phyloP scores from a whole-genome alignment of 23 tunicate genomes.

The Clavelina lepadiformis region DNA sequence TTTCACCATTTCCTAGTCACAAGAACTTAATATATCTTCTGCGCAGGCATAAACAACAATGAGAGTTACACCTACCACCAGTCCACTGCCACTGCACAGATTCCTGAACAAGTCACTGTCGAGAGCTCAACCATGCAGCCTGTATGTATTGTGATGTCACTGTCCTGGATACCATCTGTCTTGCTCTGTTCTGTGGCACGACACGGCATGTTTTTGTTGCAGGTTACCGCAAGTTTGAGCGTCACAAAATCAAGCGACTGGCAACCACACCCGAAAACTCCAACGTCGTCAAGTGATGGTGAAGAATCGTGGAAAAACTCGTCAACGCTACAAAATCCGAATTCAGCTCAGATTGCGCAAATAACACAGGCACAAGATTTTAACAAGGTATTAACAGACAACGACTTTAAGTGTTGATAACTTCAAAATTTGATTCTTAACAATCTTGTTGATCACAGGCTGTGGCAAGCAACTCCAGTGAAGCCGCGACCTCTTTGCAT shows the following conservation, averaged over 20 bases:
- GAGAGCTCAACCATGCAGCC: too few species aligned
- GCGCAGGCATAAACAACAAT: conserved; percentile 8
- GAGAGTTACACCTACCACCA: conserved; percentile 22
- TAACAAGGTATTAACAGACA: conserved; percentile 9
- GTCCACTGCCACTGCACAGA: conserved; percentile 7
- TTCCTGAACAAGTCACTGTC: background rate
- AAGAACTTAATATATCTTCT: background rate
- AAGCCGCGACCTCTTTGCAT: too few species aligned
- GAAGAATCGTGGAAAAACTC: conserved; percentile 46
- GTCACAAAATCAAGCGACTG: conserved; percentile 59
- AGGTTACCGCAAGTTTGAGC: conserved; percentile 15
- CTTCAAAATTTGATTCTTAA: too few species aligned
- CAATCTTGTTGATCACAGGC: too few species aligned
- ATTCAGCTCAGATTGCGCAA: background rate
- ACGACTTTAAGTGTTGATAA: too few species aligned
- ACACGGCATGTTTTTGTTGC: too few species aligned
- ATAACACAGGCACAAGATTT: conserved; percentile 7
- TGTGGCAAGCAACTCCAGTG: too few species aligned
- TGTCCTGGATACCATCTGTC: too few species aligned
- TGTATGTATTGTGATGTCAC: too few species aligned
- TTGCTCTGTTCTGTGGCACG: too few species aligned
- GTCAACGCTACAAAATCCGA: conserved; percentile 16
- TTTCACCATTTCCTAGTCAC: too few species aligned
- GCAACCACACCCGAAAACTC: conserved; percentile 25
- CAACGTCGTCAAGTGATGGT: conserved; percentile 13